These are phyloP conservation scores for Apogon talboti DNA, from an alignment of 2,797 vertebrate species.

Conservation along the genomic window DNA sequence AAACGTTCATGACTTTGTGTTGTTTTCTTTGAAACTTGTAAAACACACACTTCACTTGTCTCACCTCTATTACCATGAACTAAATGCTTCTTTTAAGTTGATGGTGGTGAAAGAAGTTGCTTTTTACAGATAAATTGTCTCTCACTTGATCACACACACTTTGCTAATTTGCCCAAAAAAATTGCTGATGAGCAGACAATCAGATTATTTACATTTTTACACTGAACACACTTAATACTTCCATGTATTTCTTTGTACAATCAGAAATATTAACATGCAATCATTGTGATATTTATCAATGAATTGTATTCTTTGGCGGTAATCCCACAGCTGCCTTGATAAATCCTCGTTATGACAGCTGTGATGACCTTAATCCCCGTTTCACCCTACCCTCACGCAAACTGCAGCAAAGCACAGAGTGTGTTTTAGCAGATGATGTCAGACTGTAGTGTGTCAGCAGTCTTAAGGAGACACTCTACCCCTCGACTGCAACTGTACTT, in stretches of 20 bases:
- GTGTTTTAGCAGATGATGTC: slow-evolving; percentile 26
- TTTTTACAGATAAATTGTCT: not conserved
- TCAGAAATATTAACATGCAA: slow-evolving; percentile 20
- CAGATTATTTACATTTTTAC: not conserved
- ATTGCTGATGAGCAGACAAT: not conserved
- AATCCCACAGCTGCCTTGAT: slow-evolving; percentile 56
- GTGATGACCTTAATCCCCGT: slow-evolving; percentile 78
- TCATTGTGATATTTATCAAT: slow-evolving; percentile 49
- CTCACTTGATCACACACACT: not conserved
- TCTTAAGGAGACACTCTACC: not conserved
- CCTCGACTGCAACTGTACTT: not conserved
- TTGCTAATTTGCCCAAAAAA: slow-evolving; percentile 2
- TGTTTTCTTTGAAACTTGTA: slow-evolving; percentile 28
- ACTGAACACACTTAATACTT: slow-evolving; percentile 2
- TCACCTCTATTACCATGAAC: slow-evolving; percentile 1
- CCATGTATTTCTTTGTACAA: slow-evolving; percentile 4
- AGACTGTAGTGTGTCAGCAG: slow-evolving; percentile 7
- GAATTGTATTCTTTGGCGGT: slow-evolving; percentile 33
- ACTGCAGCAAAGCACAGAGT: slow-evolving; percentile 29
- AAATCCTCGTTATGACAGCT: slow-evolving; percentile 62
- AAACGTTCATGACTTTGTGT: no score
- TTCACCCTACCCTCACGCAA: slow-evolving; percentile 32
- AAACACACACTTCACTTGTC: slow-evolving; percentile 34
- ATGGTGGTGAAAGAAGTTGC: no score
- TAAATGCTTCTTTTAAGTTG: no score